Percentiles rank a stretch among this genome's conserved stretches.
Evolutionary conservation across 2,888 invertebrate genomes (phyloP).

Genomic region (Phymatocera aterrima): DNA sequence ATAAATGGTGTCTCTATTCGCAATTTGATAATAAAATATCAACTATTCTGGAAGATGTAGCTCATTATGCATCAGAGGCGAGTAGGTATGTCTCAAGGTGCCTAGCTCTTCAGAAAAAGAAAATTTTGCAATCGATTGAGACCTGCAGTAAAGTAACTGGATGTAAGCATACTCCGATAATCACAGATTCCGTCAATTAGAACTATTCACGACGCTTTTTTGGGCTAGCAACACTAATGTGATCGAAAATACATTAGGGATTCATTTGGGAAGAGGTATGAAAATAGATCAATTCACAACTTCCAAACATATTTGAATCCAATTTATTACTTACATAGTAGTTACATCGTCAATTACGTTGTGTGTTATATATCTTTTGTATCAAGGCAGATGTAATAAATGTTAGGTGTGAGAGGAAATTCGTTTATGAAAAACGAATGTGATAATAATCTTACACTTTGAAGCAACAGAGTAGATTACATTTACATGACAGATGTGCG

Average conservation of each 20-base stretch:
- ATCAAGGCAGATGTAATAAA: conserved; percentile 46
- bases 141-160: too few species aligned
- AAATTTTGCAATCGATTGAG: too few species aligned
- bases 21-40: too few species aligned
- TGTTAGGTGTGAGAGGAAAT: background rate
- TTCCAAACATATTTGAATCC: conserved; percentile 43
- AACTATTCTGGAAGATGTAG: too few species aligned
- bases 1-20: too few species aligned
- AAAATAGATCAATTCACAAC: conserved; percentile 12
- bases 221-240: background rate
- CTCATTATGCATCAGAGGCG: too few species aligned
- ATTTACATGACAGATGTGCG: background rate
- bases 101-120: too few species aligned
- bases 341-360: conserved; percentile 50
- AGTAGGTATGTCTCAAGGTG: too few species aligned
- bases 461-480: background rate
- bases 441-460: background rate
- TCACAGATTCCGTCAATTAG: too few species aligned
- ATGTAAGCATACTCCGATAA: too few species aligned
- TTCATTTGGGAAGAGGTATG: conserved; percentile 1
- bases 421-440: background rate
- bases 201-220: too few species aligned
- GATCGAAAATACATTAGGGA: background rate
- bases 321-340: conserved; percentile 43
- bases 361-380: conserved; percentile 46